Evolutionary conservation across 37 sponge, comb jelly and placozoan species (phyloP).

Genomic region (Theonella swinhoei): DNA sequence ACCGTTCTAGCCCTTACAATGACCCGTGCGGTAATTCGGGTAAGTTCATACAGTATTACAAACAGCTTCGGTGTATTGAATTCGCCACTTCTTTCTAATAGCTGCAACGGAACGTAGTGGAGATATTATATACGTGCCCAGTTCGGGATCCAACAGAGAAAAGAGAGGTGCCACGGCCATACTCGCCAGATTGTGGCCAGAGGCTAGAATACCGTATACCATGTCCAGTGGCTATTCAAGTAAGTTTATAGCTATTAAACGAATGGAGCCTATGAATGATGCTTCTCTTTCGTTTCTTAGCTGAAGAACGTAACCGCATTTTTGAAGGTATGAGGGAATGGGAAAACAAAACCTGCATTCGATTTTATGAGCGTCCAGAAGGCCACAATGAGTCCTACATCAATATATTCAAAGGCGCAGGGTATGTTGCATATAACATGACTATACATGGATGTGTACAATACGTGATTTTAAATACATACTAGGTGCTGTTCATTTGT

Average conservation of each 20-base stretch:
- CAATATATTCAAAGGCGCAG: slow-evolving; percentile 65
- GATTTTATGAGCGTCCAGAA: slow-evolving; percentile 42
- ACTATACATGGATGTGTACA: background rate
- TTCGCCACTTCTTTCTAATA: background rate
- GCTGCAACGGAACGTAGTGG: slow-evolving; percentile 35
- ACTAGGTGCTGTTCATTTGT: slow-evolving; percentile 70
- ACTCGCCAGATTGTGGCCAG: slow-evolving; percentile 65
- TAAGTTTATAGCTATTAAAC: slow-evolving; percentile 16
- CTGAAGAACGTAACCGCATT: slow-evolving; percentile 26
- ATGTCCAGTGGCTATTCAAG: slow-evolving; percentile 50
- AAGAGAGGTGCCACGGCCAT: slow-evolving; percentile 71
- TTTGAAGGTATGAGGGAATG: slow-evolving; percentile 71
- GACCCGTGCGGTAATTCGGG: background rate
- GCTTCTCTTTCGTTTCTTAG: slow-evolving; percentile 30
- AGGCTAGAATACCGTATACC: slow-evolving; percentile 39
- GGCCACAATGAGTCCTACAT: slow-evolving; percentile 32
- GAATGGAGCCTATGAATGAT: background rate
- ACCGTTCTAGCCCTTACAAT: background rate
- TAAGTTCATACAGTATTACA: background rate
- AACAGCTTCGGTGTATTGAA: background rate
- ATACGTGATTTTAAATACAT: background rate
- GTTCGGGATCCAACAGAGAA: background rate
- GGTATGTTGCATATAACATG: slow-evolving; percentile 36
- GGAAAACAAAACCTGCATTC: slow-evolving; percentile 78
- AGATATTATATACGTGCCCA: slow-evolving; percentile 40